phyloP scores from a whole-genome alignment of 2,888 invertebrate genomes.

The Icerya purchasi region DNA sequence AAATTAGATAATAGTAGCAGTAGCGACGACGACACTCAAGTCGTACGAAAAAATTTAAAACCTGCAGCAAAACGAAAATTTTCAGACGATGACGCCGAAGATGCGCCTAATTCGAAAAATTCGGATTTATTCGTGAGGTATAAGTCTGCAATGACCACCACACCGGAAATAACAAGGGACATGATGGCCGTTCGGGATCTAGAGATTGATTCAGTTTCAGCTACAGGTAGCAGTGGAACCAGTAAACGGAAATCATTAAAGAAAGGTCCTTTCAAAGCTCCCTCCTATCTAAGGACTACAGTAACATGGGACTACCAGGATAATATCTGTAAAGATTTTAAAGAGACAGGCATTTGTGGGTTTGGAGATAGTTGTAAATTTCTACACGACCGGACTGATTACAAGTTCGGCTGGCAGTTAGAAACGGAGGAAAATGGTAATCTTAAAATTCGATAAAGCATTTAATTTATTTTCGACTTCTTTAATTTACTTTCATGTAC shows the following conservation, averaged over 20 bases:
- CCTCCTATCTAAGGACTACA: conserved; percentile 80
- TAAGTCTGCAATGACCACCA: conserved; percentile 39
- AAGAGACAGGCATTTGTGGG: conserved; percentile 97
- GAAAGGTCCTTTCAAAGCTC: conserved; percentile 88
- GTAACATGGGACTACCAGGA: conserved; percentile 99
- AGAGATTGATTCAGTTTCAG: conserved; percentile 79
- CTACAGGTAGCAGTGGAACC: conserved; percentile 87
- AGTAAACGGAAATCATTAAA: conserved; percentile 56
- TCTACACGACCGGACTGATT: conserved; percentile 92
- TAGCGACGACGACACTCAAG: conserved; percentile 41
- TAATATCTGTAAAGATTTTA: conserved; percentile 97
- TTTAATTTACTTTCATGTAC: too few relatives aligned
- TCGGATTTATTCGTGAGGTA: conserved; percentile 29
- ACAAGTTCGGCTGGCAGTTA: conserved; percentile 98
- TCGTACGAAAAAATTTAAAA: conserved; percentile 43
- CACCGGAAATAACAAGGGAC: conserved; percentile 50
- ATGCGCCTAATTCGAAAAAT: conserved; percentile 8
- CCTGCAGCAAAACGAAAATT: conserved; percentile 21
- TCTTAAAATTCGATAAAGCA: too few relatives aligned
- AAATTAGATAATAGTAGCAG: conserved; percentile 27
- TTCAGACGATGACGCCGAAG: conserved; percentile 8
- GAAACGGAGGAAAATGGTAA: conserved; percentile 48
- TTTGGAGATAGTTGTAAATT: conserved; percentile 99
- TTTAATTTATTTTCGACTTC: too few relatives aligned
- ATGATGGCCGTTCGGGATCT: conserved; percentile 78